Evolutionary conservation across 2,113 vertebrate genomes (phyloP), one percentile per base, ranked within the genome.

Genomic region (Callipepla californica): DNA sequence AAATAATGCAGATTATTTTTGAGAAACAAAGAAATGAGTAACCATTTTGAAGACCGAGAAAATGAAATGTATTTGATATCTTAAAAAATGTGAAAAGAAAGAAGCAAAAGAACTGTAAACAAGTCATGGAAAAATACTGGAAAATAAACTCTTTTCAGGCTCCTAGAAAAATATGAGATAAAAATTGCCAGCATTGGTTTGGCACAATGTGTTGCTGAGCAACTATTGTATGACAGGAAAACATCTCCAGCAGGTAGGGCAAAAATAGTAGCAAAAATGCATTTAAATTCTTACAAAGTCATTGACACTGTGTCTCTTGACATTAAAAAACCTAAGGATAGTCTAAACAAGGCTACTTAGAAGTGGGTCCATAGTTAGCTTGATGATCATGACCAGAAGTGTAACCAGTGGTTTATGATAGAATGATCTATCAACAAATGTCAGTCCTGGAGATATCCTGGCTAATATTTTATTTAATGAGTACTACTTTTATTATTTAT

Each of bases 11-110:
- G 42, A 15, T 34, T 36, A 15, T 25, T 70, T 92, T 58, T 58
- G 26, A 58, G 66, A 42, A 85, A 53, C 2, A 53, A 75, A 75
- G 13, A 6, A 2, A 5, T 40, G 9, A 70, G 4, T 2, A 62
- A 40, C 4, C 25, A 2, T 51, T 72, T 63, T 20, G 7, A 22
- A 67, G 20, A 9, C 7, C 70, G 19, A 19, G 53, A 58, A 75
- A 80, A 26, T 75, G 14, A 55, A 87, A 75, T 48, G 12, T 5
- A 45, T 75, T 66, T 7, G 8, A 1, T 55, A 20, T 82, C 13
- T 47, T 80, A 78, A 48, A 74, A 75, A n/a, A 2, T 0, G 0
- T 32, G 22, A 15, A 81, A 81, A 81, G 3, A 4, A 6, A 67
- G 13, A 30, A 77, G 20, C 40, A 53, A 25, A 74, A 74, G 70